Evolutionary conservation across 2,888 invertebrate genomes (phyloP).

Genomic region (Dicroscelio sp.): DNA sequence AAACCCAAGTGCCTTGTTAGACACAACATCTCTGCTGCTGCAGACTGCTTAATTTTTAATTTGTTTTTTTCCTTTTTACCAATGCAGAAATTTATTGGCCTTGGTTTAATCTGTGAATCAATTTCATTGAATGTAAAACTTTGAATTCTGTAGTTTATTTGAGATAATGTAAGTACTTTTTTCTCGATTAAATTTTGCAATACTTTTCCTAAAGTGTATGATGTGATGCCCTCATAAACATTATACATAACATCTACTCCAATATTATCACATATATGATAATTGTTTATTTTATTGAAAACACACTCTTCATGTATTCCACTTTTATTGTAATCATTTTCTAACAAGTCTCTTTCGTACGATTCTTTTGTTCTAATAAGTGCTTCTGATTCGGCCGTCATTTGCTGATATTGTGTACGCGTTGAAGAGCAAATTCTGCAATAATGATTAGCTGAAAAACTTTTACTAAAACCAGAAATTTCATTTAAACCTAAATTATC

Average conservation of each 20-base stretch:
- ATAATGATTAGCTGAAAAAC: background rate
- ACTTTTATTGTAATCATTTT: background rate
- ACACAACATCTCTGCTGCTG: slow-evolving; percentile 1
- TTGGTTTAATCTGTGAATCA: slow-evolving; percentile 40
- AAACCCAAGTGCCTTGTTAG: background rate
- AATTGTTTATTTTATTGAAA: slow-evolving; percentile 31
- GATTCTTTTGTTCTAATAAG: background rate
- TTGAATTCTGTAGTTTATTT: slow-evolving; percentile 18
- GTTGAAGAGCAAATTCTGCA: background rate
- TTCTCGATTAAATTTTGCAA: background rate
- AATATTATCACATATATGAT: slow-evolving; percentile 43
- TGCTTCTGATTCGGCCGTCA: background rate
- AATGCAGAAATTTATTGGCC: background rate
- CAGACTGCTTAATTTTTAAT: slow-evolving; percentile 19
- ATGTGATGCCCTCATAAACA: slow-evolving; percentile 23
- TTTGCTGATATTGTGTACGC: background rate
- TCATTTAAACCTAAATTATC: background rate
- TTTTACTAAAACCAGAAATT: background rate
- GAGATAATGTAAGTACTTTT: background rate
- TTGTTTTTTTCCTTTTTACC: background rate
- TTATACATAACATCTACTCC: slow-evolving; percentile 32
- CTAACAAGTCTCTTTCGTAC: slow-evolving; percentile 9
- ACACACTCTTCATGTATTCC: slow-evolving; percentile 37
- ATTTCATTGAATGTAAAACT: slow-evolving; percentile 10
- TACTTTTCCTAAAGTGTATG: slow-evolving; percentile 4